Conservation (phyloP, 2,888 invertebrate species). For the Drosophila fungiperda region DNA sequence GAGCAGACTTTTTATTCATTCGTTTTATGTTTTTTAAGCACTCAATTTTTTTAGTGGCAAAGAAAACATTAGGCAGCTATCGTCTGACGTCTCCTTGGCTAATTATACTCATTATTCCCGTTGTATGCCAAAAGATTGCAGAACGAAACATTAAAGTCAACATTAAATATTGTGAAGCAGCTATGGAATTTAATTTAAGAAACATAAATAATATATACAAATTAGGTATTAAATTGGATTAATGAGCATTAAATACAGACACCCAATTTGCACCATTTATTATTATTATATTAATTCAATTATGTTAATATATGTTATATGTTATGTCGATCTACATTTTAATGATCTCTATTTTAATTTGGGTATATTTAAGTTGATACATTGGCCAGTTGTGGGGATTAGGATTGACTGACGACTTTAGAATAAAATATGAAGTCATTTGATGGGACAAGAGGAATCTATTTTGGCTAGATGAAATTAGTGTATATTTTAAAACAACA, state of each 20-base stretch:
- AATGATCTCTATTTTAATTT: not conserved
- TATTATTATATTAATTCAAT: too few species aligned
- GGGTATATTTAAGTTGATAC: not conserved
- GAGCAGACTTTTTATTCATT: conserved; percentile 19
- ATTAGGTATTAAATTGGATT: not conserved
- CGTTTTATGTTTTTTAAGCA: conserved; percentile 53
- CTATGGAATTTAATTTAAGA: conserved; percentile 25
- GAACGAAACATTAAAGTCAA: conserved; percentile 23
- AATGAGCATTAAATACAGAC: too few species aligned
- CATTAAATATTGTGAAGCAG: conserved; percentile 47
- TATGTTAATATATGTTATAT: not conserved
- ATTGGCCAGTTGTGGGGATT: not conserved
- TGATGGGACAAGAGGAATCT: not conserved
- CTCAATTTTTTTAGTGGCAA: conserved; percentile 59
- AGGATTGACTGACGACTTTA: not conserved
- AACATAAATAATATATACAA: not conserved
- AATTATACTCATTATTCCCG: not conserved
- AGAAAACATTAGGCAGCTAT: conserved; percentile 60
- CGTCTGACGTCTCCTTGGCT: conserved; percentile 27
- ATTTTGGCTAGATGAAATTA: not conserved
- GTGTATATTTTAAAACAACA: not conserved
- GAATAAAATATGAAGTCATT: not conserved
- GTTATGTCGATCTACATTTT: not conserved
- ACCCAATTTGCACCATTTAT: too few species aligned
- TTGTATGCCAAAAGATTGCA: conserved; percentile 35